These are phyloP conservation scores for Aurelia aurita DNA, from an alignment of 30 jellyfish, hydroid and myxozoan genomes.

Conservation along the genomic window DNA sequence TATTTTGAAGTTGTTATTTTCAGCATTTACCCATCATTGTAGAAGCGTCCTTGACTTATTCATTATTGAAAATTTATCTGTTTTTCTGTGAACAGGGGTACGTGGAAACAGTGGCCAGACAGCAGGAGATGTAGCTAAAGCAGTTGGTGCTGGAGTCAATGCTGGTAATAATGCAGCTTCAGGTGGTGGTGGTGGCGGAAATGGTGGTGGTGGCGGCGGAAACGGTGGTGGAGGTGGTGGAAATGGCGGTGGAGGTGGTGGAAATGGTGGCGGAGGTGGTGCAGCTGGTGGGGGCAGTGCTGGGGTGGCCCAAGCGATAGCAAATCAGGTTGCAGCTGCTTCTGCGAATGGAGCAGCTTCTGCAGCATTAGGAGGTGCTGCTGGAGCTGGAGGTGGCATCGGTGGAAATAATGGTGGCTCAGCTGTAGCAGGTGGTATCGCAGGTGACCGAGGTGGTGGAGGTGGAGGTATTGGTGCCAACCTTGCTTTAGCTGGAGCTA, in stretches of 20 bases:
- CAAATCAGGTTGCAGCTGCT: constrained; percentile 70
- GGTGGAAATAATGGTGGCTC: constrained; percentile 50
- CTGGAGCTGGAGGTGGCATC: constrained; percentile 47
- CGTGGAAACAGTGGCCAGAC: constrained; percentile 54
- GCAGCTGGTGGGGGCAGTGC: constrained; percentile 30
- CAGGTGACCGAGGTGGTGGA: constrained; percentile 75
- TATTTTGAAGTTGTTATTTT: no score
- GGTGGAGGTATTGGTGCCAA: constrained; percentile 35
- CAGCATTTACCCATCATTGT: no score
- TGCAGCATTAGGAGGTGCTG: constrained; percentile 32
- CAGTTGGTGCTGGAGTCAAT: constrained; percentile 27
- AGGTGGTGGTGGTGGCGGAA: constrained; percentile 27
- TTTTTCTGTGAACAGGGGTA: background rate
- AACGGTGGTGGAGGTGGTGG: constrained; percentile 22
- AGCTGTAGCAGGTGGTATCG: constrained; percentile 75
- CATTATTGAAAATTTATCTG: no score
- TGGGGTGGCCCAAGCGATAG: constrained; percentile 12
- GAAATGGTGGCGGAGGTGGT: constrained; percentile 42
- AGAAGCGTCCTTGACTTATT: no score
- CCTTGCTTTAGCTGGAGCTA: constrained; percentile 65
- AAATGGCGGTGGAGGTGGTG: constrained; percentile 23
- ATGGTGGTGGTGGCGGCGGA: constrained; percentile 6
- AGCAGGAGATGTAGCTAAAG: constrained; percentile 47
- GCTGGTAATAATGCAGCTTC: constrained; percentile 30
- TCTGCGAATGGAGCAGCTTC: constrained; percentile 57